A percentile compares a stretch with the other conserved stretches of the same genome.
Conservation (phyloP, 2,113 vertebrate species). For the Cavia aperea region DNA sequence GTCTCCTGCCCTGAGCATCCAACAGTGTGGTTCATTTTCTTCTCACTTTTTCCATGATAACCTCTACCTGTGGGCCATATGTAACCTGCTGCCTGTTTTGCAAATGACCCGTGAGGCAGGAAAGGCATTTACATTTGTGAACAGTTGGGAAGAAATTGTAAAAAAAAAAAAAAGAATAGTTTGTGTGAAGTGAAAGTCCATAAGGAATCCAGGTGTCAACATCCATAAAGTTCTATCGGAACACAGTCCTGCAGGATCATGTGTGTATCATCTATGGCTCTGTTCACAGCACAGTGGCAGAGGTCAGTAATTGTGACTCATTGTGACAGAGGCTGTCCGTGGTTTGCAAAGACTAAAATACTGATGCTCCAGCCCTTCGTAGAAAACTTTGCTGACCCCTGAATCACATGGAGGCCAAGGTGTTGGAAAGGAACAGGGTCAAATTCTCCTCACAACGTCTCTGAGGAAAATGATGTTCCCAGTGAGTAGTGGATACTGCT, state of each 20-base stretch:
- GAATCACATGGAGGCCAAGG: neutral
- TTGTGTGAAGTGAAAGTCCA: neutral
- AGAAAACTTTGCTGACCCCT: neutral
- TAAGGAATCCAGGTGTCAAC: neutral
- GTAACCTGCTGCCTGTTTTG: neutral
- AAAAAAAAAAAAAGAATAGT: neutral
- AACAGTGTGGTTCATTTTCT: neutral
- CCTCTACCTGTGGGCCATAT: slow-evolving; percentile 9
- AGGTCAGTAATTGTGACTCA: neutral
- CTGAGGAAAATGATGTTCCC: neutral
- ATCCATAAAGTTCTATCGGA: neutral
- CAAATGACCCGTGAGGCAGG: neutral
- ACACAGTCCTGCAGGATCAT: neutral
- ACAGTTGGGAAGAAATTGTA: neutral
- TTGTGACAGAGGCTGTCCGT: neutral
- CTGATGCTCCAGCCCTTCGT: neutral
- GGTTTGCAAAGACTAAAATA: neutral
- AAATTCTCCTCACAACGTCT: neutral
- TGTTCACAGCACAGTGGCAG: neutral
- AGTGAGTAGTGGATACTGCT: neutral
- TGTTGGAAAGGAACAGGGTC: neutral
- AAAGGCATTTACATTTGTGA: slow-evolving; percentile 28
- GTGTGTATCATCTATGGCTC: neutral
- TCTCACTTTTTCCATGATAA: neutral
- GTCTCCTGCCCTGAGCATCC: neutral